These are phyloP conservation scores for Valencia hispanica DNA, from an alignment of 2,797 vertebrate genomes.

Conservation along the genomic window DNA sequence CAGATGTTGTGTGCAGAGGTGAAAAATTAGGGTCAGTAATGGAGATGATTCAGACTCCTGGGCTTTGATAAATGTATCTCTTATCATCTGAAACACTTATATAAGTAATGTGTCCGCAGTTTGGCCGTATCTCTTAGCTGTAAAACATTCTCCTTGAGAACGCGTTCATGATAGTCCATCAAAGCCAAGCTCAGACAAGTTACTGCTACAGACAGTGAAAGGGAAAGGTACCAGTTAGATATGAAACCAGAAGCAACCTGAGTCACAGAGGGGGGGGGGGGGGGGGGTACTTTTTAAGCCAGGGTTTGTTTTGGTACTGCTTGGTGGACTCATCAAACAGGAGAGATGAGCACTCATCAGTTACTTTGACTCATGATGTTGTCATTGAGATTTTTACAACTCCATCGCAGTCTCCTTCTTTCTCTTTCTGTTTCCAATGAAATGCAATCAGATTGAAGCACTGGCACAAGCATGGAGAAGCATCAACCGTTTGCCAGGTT, in stretches of 20 bases:
- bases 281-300: background rate
- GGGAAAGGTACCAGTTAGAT: background rate
- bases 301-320: background rate
- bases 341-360: background rate
- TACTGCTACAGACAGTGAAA: background rate
- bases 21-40: constrained; percentile 27
- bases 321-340: background rate
- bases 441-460: background rate
- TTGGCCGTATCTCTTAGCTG: background rate
- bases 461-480: background rate
- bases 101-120: background rate
- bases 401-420: background rate
- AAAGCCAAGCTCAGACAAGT: background rate
- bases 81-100: constrained; percentile 4
- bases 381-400: background rate
- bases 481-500: background rate
- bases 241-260: background rate
- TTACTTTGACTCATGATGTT: background rate
- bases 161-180: background rate
- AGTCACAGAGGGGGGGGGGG: constrained; percentile 10
- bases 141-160: background rate
- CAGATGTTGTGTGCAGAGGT: constrained; percentile 56
- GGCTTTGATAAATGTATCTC: background rate
- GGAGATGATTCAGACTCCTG: background rate
- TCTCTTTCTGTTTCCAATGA: background rate